Base-by-base conservation (phyloP, 2,888 invertebrate genomes). In the Melanostoma scalare region DNA sequence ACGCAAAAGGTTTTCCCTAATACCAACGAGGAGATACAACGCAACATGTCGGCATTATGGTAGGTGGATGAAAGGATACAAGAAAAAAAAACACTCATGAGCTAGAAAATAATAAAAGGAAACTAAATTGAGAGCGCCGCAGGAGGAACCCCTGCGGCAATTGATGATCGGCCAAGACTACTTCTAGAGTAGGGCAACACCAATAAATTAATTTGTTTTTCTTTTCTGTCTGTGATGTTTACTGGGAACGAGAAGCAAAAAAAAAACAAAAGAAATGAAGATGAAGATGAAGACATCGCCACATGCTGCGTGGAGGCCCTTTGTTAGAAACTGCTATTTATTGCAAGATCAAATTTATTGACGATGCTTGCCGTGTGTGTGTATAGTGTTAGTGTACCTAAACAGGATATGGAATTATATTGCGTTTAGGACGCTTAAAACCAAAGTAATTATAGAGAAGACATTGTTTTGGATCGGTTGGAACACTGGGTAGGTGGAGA, bases 171-270 rank as follows among this genome's bases (percentile, higher is more conserved):
- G 58, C 73, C 50, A 40, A 10, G 60, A 55, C 68, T 63, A 78
- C 68, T 52, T 63, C 72, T 63, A 73, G 56, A 61, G 56, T 72
- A 73, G 68, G 68, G 63, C 84, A 84, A 69, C 73, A 67, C 65
- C 71, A 79, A 84, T 84, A 84, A 84, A 84, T 84, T 84, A 84
- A 74, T 84, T 79, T 79, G 84, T 38, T 76, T 76, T 82, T 35
- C 38, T 36, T 60, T 74, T 74, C 55, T 78, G 67, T 65, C 36
- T 38, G 65, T 76, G 20, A 20, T 72, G 56, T 20, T 75, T 63
- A 63, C 56, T 46, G 33, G 42, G 44, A 65, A 52, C 38, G 50
- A 53, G 30, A 8, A 60, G 30, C 9, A 6, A 33, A 61, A 20
- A 6, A 58, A 20, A 42, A 52, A 20, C 20, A 20, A 20, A 20